These are phyloP conservation scores for Centropyge bicolor DNA, from an alignment of 2,797 vertebrate genomes.

Conservation along the genomic window DNA sequence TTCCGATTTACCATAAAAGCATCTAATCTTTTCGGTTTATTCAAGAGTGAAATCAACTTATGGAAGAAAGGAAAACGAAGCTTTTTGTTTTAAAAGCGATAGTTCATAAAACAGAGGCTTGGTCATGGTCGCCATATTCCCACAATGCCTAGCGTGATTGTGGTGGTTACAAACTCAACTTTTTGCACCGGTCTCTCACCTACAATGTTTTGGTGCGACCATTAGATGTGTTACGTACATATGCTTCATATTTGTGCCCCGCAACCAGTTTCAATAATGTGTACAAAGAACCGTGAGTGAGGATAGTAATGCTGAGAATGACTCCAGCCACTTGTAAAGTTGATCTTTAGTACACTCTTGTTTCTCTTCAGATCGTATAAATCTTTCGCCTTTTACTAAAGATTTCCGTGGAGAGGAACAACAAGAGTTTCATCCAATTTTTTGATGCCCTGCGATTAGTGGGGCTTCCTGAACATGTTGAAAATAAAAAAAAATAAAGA, in stretches of 20 bases:
- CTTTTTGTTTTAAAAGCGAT: not conserved
- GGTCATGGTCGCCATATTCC: constrained; percentile 1
- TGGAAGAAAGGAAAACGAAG: fast-evolving
- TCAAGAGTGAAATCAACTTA: fast-evolving
- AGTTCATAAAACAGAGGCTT: not conserved
- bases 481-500: not conserved
- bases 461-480: constrained; percentile 14
- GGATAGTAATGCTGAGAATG: fast-evolving
- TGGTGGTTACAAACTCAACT: fast-evolving
- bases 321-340: fast-evolving
- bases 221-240: fast-evolving
- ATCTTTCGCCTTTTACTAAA: constrained; percentile 76
- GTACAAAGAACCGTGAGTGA: not conserved
- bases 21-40: fast-evolving
- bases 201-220: fast-evolving
- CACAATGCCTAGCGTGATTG: constrained; percentile 33
- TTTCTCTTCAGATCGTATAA: constrained; percentile 69
- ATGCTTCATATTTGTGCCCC: fast-evolving
- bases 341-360: constrained; percentile 18
- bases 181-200: not conserved
- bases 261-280: not conserved
- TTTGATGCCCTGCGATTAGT: constrained; percentile 23
- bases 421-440: constrained; percentile 41
- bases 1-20: no score
- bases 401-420: constrained; percentile 69